Base-by-base conservation (phyloP, 37 sponge, comb jelly and placozoan genomes). In the Halichondria panicea region DNA sequence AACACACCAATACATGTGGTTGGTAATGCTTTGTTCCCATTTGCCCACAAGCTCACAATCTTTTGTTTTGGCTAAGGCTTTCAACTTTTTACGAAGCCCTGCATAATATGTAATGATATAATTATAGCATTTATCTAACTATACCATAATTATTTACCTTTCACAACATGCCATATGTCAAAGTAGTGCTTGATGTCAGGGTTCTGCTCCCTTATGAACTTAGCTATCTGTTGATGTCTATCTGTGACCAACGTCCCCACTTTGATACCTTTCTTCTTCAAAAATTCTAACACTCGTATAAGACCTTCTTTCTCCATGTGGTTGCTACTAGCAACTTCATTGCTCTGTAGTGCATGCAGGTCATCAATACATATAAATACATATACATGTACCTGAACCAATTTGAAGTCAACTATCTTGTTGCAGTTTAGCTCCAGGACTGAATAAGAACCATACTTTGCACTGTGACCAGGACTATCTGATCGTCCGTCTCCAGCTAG, bases 111-210 rank as follows among this genome's bases (percentile, higher is more conserved):
- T n/a, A n/a, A n/a, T n/a, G n/a, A n/a, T n/a, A n/a, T n/a, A n/a
- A n/a, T n/a, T n/a, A n/a, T n/a, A n/a, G n/a, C n/a, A n/a, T n/a
- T n/a, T n/a, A n/a, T n/a, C n/a, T n/a, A n/a, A n/a, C n/a, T n/a
- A n/a, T n/a, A n/a, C n/a, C 55, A 66, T 27, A 45, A n/a, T 31
- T 11, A 76, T 68, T 41, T 31, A 88, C 83, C 74, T 68, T 82
- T 89, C 46, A 84, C 89, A 52, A 83, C 38, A 54, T 88, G 78
- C 83, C 88, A 82, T 58, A 82, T 65, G 66, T 88, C 84, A 78
- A 53, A 83, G 24, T 55, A 72, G 48, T 89, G 84, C 40, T 59
- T 63, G 19, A 83, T 41, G 8, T 38, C 28, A 6, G 71, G 69
- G 36, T 65, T 5, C 4, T 69, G 32, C 50, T 77, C 79, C 34